Percentiles rank a stretch among this genome's conserved stretches.
phyloP scores from a whole-genome alignment of 1,140 invertebrate genomes.

The Anoplophora glabripennis region DNA sequence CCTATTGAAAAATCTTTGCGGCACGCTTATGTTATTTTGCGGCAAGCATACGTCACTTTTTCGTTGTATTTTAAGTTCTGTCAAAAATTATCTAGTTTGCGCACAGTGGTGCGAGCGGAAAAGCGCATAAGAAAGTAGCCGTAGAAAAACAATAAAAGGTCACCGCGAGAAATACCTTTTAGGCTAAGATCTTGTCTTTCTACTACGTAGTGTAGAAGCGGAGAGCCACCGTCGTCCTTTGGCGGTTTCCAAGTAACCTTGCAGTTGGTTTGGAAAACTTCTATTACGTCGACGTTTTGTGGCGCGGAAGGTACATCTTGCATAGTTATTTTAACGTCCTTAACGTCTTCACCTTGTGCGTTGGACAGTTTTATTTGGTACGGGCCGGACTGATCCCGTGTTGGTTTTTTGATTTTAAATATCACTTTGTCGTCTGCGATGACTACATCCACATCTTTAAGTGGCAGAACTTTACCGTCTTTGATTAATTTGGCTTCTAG shows the following conservation, averaged over 20 bases:
- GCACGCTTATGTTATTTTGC: too few species aligned
- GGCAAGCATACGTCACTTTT: too few species aligned
- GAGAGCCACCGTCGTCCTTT: conserved; percentile 89
- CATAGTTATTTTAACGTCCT: conserved; percentile 81
- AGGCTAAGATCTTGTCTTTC: conserved; percentile 90
- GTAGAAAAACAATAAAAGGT: too few species aligned
- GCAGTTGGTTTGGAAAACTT: conserved; percentile 90
- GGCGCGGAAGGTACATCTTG: conserved; percentile 88
- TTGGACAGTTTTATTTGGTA: conserved; percentile 87
- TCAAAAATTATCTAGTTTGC: too few species aligned
- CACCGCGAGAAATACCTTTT: conserved; percentile 59
- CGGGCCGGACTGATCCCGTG: conserved; percentile 72
- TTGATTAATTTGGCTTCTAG: conserved; percentile 86
- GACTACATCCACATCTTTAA: conserved; percentile 86
- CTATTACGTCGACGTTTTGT: conserved; percentile 83
- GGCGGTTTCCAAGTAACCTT: conserved; percentile 89
- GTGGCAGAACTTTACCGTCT: conserved; percentile 80
- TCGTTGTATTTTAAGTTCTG: too few species aligned
- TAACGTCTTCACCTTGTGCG: conserved; percentile 81
- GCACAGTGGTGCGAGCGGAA: too few species aligned
- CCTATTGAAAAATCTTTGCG: too few species aligned
- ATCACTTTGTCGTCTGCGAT: conserved; percentile 86
- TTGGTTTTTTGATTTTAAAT: conserved; percentile 88
- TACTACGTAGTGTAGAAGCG: conserved; percentile 87
- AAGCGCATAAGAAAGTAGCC: too few species aligned